Evolutionary conservation across 2,797 vertebrate genomes (phyloP).

Genomic region (Girardinus metallicus): DNA sequence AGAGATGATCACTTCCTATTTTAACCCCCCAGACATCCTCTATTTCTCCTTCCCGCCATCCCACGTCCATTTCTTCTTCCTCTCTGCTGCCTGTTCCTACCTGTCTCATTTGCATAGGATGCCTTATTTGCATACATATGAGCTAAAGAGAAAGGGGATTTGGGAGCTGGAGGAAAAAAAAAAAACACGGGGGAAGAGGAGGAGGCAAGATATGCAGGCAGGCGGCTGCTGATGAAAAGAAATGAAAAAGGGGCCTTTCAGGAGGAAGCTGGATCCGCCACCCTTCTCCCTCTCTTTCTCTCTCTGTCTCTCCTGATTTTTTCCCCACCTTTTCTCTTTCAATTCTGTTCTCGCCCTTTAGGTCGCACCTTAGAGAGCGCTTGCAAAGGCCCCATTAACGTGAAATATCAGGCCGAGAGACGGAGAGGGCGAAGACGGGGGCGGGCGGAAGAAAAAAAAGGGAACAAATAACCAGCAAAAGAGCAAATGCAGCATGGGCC

Average conservation of each 20-base stretch:
- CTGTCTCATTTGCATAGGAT: slow-evolving; percentile 80
- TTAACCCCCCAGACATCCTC: slow-evolving; percentile 26
- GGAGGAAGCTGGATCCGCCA: slow-evolving; percentile 57
- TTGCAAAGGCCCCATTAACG: slow-evolving; percentile 72
- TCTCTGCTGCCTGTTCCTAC: slow-evolving; percentile 62
- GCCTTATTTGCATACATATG: slow-evolving; percentile 86
- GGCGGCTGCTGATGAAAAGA: slow-evolving; percentile 73
- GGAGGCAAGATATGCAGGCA: slow-evolving; percentile 64
- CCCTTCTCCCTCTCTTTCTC: slow-evolving; percentile 22
- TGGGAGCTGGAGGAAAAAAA: slow-evolving; percentile 52
- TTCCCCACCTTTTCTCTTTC: slow-evolving; percentile 54
- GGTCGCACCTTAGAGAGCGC: slow-evolving; percentile 73
- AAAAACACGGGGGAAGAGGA: slow-evolving; percentile 28
- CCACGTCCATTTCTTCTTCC: slow-evolving; percentile 42
- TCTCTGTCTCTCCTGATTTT: slow-evolving; percentile 18
- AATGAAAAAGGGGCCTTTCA: slow-evolving; percentile 73
- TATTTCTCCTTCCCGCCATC: slow-evolving; percentile 38
- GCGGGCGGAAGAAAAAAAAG: slow-evolving; percentile 9
- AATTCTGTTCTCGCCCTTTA: slow-evolving; percentile 62
- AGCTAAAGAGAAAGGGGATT: slow-evolving; percentile 80
- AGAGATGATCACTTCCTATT: slow-evolving; percentile 50
- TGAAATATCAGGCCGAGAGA: slow-evolving; percentile 69
- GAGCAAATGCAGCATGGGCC: slow-evolving; percentile 27
- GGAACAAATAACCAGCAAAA: slow-evolving; percentile 47
- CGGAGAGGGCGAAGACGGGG: slow-evolving; percentile 31